Base-by-base conservation (phyloP, 2,888 invertebrate genomes). In the Pterostichus niger region DNA sequence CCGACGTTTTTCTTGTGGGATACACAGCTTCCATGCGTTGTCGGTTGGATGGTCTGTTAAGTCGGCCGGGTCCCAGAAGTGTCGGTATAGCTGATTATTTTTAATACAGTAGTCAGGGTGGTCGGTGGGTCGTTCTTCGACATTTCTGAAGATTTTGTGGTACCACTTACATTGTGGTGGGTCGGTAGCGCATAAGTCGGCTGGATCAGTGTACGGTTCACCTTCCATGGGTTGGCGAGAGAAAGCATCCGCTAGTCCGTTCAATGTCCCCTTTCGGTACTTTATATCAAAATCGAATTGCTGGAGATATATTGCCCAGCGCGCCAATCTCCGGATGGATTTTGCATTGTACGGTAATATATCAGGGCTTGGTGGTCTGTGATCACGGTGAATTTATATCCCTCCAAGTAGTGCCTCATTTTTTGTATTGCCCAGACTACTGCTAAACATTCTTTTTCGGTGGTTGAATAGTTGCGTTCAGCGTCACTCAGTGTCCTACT, bases 331-430 rank as follows among this genome's bases (percentile, higher is more conserved):
- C 86, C 87, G 6, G 84, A 77, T 0, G 86, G 86, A 59, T 78
- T 85, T n/a, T 85, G 83, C 0, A 85, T 40, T n/a, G n/a, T n/a
- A 0, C 84, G 80, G 17, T 85, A 73, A 84, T 85, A 86, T n/a
- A 84, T 82, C 5, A 86, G 84, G 1, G 85, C 84, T 64, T 86
- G 86, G 79, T 87, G 86, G 78, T 86, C 86, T 7, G 86, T 86
- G 0, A 85, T 49, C 1, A 86, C 88, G 54, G 85, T 84, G 56
- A 86, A 86, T 1, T 80, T 84, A 64, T 86, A 87, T 6, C 87
- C 87, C 68, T 87, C 86, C 0, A 86, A 54, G 73, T 85, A 86
- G 1, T 84, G 84, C 2, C 85, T 40, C 85, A 86, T 83, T 40
- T 85, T 85, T 73, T 82, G 59, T 4, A 85, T 77, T 6, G 77